Conservation (phyloP, 2,888 invertebrate species). For the Chrysolina americana region DNA sequence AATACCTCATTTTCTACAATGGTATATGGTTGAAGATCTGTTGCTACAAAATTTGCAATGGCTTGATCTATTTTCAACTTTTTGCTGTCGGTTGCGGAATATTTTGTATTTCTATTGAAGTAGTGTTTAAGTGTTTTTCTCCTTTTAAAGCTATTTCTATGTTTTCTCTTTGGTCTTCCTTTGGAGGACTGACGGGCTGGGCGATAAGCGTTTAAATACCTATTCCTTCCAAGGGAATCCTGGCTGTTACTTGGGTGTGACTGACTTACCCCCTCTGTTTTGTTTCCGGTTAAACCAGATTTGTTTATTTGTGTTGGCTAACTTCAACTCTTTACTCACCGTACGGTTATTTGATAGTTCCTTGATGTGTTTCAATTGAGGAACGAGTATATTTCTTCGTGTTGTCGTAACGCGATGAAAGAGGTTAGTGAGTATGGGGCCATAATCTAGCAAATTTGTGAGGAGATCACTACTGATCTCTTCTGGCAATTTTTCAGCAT, state of each 20-base stretch:
- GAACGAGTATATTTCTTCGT: conserved; percentile 35
- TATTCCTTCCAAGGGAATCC: background rate
- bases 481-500: conserved; percentile 18
- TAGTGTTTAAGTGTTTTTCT: conserved; percentile 3
- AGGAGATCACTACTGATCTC: conserved; percentile 17
- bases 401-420: conserved; percentile 40
- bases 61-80: background rate
- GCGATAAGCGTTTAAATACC: conserved; percentile 27
- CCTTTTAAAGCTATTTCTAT: background rate
- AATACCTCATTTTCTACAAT: conserved; percentile 3
- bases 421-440: conserved; percentile 36
- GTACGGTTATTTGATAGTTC: too few species aligned
- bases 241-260: background rate
- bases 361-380: conserved; percentile 35
- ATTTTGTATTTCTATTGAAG: conserved; percentile 4
- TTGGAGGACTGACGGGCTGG: conserved; percentile 26
- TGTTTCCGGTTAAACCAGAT: conserved; percentile 3
- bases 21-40: conserved; percentile 2
- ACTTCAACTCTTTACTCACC: conserved; percentile 34
- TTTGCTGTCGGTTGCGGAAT: background rate
- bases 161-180: conserved; percentile 4
- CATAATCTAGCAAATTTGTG: conserved; percentile 19
- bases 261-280: conserved; percentile 16
- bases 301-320: conserved; percentile 12
- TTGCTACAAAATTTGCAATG: conserved; percentile 11